These are phyloP conservation scores for Bombus waltoni DNA, from an alignment of 1,140 invertebrate species.

Conservation along the genomic window DNA sequence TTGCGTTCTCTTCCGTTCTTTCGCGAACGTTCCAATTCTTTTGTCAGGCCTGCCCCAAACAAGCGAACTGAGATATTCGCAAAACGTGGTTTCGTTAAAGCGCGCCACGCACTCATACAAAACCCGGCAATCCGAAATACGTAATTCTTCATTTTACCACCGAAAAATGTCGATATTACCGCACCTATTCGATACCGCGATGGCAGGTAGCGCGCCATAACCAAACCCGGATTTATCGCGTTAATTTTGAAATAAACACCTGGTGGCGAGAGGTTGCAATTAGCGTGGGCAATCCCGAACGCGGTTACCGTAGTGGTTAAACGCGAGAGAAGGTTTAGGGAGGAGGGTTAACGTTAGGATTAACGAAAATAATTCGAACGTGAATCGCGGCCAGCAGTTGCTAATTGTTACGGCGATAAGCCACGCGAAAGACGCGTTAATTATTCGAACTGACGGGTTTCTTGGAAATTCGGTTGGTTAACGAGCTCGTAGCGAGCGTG, in stretches of 20 bases:
- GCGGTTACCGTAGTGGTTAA: slow-evolving; percentile 5
- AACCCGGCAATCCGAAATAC: no score
- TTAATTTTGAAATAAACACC: slow-evolving; percentile 35
- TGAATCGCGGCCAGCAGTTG: background rate
- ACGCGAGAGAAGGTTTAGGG: background rate
- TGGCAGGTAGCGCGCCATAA: background rate
- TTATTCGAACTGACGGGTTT: slow-evolving; percentile 4
- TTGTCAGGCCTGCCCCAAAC: no score
- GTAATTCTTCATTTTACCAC: background rate
- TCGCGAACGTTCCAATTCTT: no score
- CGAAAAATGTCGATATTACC: no score
- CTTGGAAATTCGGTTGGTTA: slow-evolving; percentile 30
- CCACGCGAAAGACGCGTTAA: slow-evolving; percentile 29
- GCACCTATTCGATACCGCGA: background rate
- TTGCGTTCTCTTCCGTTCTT: no score
- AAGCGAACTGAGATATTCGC: no score
- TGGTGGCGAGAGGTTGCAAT: background rate
- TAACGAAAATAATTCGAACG: slow-evolving; percentile 11
- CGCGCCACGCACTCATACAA: no score
- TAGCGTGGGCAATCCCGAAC: slow-evolving; percentile 2
- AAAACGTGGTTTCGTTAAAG: no score
- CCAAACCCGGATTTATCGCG: slow-evolving; percentile 18
- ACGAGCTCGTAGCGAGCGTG: slow-evolving; percentile 14
- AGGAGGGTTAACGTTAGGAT: background rate
- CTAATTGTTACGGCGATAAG: slow-evolving; percentile 21